A percentile compares a stretch with the other conserved stretches of the same genome.
Conservation (phyloP, 2,888 invertebrate genomes). For the Pyrochroa serraticornis region DNA sequence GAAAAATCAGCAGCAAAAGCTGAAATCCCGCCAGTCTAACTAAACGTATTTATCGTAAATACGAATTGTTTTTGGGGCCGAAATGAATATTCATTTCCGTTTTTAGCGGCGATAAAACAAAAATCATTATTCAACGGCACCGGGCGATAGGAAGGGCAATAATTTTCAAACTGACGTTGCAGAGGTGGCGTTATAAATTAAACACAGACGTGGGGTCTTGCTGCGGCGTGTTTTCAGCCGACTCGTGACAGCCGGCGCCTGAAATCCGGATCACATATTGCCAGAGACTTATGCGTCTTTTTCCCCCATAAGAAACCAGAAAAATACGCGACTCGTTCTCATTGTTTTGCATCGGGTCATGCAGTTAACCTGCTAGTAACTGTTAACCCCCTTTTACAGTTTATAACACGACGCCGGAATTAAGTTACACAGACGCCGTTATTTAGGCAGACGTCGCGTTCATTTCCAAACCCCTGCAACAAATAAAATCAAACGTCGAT, state of each 20-base stretch:
- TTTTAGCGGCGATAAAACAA: constrained; percentile 44
- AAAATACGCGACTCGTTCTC: constrained; percentile 21
- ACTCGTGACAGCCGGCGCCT: constrained; percentile 42
- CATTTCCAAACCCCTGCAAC: too few species aligned
- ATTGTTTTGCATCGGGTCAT: constrained; percentile 24
- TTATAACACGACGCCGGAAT: too few species aligned
- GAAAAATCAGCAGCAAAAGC: constrained; percentile 8
- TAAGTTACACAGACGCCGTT: too few species aligned
- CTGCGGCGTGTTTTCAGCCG: constrained; percentile 44
- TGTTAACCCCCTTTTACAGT: too few species aligned
- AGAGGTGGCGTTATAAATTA: constrained; percentile 48
- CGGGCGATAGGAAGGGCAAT: constrained; percentile 45
- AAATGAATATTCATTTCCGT: constrained; percentile 46
- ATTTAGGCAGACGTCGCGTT: too few species aligned
- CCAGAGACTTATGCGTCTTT: constrained; percentile 21
- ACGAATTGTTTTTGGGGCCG: constrained; percentile 24
- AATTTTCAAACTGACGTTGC: constrained; percentile 44
- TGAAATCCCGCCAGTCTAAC: constrained; percentile 2
- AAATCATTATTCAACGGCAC: constrained; percentile 48
- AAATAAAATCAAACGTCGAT: too few species aligned
- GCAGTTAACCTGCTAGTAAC: too few species aligned
- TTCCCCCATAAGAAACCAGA: constrained; percentile 23
- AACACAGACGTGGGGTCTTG: constrained; percentile 45
- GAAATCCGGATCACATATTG: constrained; percentile 44
- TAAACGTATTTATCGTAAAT: constrained; percentile 16